These are phyloP conservation scores for Apogon hyalosoma DNA, from an alignment of 2,797 vertebrate genomes.

Conservation along the genomic window DNA sequence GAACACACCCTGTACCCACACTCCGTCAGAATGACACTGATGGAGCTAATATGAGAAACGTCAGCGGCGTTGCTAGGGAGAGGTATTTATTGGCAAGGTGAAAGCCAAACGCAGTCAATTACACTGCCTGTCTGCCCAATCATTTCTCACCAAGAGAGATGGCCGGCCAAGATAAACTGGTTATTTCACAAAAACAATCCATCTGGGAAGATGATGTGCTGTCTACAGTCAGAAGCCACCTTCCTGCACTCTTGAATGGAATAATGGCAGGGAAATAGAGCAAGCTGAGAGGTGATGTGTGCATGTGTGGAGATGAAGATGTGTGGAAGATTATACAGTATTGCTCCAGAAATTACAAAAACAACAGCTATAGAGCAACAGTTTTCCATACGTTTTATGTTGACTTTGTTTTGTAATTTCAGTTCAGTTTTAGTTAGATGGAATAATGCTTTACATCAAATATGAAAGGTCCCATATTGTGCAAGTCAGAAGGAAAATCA, in stretches of 20 bases:
- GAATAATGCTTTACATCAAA: too few species aligned
- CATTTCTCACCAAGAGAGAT: constrained; percentile 80
- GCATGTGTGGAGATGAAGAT: constrained; percentile 36
- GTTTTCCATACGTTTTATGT: too few species aligned
- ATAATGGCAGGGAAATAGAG: constrained; percentile 64
- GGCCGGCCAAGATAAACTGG: constrained; percentile 77
- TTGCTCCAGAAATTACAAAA: too few species aligned
- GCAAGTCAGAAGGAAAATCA: too few species aligned
- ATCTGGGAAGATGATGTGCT: constrained; percentile 75
- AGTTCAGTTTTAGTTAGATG: too few species aligned
- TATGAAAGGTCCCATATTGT: too few species aligned
- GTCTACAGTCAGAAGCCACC: constrained; percentile 62
- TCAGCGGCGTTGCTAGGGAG: constrained; percentile 67
- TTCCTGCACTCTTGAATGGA: constrained; percentile 54
- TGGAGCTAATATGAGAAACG: constrained; percentile 71
- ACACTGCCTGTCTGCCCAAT: constrained; percentile 79
- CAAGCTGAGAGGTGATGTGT: constrained; percentile 34
- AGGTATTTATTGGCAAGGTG: constrained; percentile 81
- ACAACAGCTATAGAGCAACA: too few species aligned
- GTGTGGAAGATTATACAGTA: constrained; percentile 21
- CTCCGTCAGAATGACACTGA: constrained; percentile 64
- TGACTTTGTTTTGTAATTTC: too few species aligned
- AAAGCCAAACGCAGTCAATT: constrained; percentile 85
- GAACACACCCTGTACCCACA: constrained; percentile 42
- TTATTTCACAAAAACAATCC: constrained; percentile 80